Evolutionary conservation across 2,888 invertebrate genomes (phyloP).

Genomic region (Diplolepis rosae): DNA sequence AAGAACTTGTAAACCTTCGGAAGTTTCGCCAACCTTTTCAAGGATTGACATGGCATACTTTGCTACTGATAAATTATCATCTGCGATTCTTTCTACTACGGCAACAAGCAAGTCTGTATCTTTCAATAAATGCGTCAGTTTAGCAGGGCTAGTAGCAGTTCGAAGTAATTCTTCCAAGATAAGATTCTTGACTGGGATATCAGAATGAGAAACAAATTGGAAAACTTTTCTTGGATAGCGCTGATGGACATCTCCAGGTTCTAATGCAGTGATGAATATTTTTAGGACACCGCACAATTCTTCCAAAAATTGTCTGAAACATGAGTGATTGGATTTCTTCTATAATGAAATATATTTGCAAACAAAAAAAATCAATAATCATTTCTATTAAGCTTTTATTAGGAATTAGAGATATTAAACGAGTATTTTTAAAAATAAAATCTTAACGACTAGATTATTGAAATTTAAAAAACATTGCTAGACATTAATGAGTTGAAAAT

Average conservation of each 20-base stretch:
- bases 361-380: too few relatives aligned
- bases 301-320: constrained; percentile 56
- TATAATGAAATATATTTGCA: too few relatives aligned
- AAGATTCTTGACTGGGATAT: constrained; percentile 55
- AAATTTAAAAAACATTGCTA: too few relatives aligned
- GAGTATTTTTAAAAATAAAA: too few relatives aligned
- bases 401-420: too few relatives aligned
- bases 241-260: constrained; percentile 57
- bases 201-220: constrained; percentile 53
- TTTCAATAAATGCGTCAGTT: constrained; percentile 72
- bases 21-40: constrained; percentile 72
- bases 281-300: constrained; percentile 59
- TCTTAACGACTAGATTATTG: too few relatives aligned
- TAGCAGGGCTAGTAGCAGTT: constrained; percentile 47
- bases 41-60: constrained; percentile 78
- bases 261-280: constrained; percentile 49
- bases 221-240: constrained; percentile 59
- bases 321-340: constrained; percentile 15
- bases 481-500: too few relatives aligned
- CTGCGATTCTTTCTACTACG: constrained; percentile 77
- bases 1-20: constrained; percentile 74
- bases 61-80: constrained; percentile 78
- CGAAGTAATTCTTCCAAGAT: constrained; percentile 57
- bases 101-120: constrained; percentile 77
- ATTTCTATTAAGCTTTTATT: too few relatives aligned